Base-by-base conservation (phyloP, 2,888 invertebrate genomes). In the Ypsolopha scabrella region DNA sequence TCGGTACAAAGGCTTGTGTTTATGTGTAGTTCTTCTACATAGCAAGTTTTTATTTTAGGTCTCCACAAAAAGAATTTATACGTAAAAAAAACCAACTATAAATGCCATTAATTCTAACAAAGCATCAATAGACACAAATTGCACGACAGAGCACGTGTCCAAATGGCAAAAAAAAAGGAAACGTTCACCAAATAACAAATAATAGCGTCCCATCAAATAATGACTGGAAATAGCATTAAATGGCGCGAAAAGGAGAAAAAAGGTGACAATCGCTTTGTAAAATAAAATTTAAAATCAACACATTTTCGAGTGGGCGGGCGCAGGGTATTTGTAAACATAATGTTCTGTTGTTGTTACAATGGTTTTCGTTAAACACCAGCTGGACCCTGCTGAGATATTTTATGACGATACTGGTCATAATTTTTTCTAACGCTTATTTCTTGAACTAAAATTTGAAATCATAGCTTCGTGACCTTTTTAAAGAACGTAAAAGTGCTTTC, bases 301-400 rank as follows among this genome's bases (percentile, higher is more conserved):
- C 81, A 81, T 83, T 85, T 83, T 70, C 9, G 83, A 85, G 85
- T 85, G 80, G 86, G 86, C 86, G 86, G 81, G 77, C 74, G 75
- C 68, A 66, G 62, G 74, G 72, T 83, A 79, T 86, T 85, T 85
- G 81, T 79, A 86, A 85, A 85, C 83, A 85, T 72, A 72, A 76
- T 82, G 80, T 81, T 80, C 80, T 79, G 54, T 55, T 71, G 67
- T 64, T 67, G 60, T 60, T 58, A 77, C 76, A 79, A 80, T 70
- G 67, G 68, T 61, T 63, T 72, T 41, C 7, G 41, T 11, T 41
- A 41, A 41, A 41, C 41, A 2, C 13, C 13, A 7, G 41, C 41
- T 41, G 11, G 41, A 41, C 41, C 11, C 11, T 11, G 13, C 11
- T 41, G 13, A 11, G 41, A 7, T n/a, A 38, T 38, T n/a, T 10